These are phyloP conservation scores for Chironomus tentans DNA, from an alignment of 2,888 invertebrate genomes.

Conservation along the genomic window DNA sequence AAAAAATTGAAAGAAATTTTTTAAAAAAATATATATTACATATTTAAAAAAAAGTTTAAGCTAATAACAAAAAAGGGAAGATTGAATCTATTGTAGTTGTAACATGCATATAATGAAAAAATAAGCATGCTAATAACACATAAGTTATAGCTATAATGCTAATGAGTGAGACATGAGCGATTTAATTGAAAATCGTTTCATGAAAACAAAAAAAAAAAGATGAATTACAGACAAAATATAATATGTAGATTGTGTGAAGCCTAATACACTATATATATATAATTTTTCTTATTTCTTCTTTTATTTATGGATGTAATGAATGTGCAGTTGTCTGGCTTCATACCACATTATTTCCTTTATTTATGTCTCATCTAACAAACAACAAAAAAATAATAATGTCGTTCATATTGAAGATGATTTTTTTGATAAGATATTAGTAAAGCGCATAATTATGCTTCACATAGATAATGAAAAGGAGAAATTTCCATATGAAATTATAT, in stretches of 20 bases:
- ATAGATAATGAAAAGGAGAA: too few species aligned
- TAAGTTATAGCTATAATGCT: conserved; percentile 19
- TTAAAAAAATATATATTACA: not conserved
- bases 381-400: too few species aligned
- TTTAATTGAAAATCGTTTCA: not conserved
- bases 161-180: conserved; percentile 25
- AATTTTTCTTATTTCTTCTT: not conserved
- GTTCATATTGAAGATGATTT: not conserved
- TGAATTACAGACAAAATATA: not conserved
- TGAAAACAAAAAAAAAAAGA: not conserved
- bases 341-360: not conserved
- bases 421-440: not conserved
- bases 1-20: not conserved
- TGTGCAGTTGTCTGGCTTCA: conserved; percentile 13
- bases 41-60: not conserved
- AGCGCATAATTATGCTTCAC: not conserved
- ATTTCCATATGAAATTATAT: too few species aligned
- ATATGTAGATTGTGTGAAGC: not conserved
- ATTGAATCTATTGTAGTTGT: not conserved
- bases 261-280: not conserved
- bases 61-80: not conserved
- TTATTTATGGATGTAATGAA: not conserved
- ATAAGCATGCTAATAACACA: not conserved
- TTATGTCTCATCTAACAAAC: not conserved
- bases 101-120: not conserved